Evolutionary conservation across 2,797 vertebrate genomes (phyloP), one percentile per base, ranked within the genome.

Genomic region (Xiphophorus birchmanni): DNA sequence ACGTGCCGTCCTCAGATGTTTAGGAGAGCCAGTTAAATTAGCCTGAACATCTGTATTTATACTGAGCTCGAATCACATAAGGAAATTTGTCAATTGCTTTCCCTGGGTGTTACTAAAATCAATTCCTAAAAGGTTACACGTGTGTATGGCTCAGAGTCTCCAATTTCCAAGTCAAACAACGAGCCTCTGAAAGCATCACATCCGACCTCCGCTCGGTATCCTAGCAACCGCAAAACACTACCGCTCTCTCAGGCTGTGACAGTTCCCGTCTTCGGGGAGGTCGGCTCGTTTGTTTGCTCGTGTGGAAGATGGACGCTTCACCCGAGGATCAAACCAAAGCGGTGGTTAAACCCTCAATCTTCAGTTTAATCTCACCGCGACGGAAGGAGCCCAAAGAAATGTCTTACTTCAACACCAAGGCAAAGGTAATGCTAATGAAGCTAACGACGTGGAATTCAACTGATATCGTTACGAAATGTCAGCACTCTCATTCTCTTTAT

Each of bases 351-450:
- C 9, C 94, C 82, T 94, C 94, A 5, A 76, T 88, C 0, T 95
- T 89, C 44, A 95, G 95, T 58, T 92, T 91, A 82, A 89, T 95
- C 74, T 93, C 94, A 18, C 77, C 93, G 8, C 90, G 91, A 78
- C 79, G 94, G 29, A 83, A 60, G 1, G 91, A 92, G n/a, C 69
- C 82, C 0, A 93, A 89, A 80, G 92, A 95, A 84, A 84, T 72
- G 81, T 83, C 91, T 0, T 95, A 89, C 78, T 96, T 93, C 52
- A 91, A 93, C 82, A 85, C 3, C 40, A 89, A 65, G 1, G 77
- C 86, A 0, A 87, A 92, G 94, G 95, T 95, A 77, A 78, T 52
- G 3, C 42, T 69, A 69, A 54, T 23, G 23, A 54, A 54, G 52
- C 23, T 54, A 54, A 54, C 4, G 35, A 40, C 11, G 63, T 11